Percentiles rank a stretch among this genome's conserved stretches.
These are phyloP conservation scores for Drosophila lacteicornis DNA, from an alignment of 1,140 invertebrate species.

Conservation along the genomic window DNA sequence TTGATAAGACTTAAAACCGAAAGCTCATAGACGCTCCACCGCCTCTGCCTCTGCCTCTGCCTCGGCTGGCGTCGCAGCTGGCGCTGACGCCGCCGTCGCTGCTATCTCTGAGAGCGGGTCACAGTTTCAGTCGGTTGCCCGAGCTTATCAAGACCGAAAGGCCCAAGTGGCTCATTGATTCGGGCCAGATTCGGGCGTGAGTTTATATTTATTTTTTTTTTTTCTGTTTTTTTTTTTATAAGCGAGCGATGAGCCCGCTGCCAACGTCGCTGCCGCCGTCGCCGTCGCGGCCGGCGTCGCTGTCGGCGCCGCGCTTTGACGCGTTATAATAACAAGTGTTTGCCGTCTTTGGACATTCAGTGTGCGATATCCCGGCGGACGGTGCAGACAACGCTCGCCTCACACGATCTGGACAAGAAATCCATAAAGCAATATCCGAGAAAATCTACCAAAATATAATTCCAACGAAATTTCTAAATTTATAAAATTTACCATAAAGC, in stretches of 20 bases:
- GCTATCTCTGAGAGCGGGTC: conserved; percentile 40
- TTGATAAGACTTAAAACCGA: conserved; percentile 33
- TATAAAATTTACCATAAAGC: not conserved
- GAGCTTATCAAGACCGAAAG: conserved; percentile 39
- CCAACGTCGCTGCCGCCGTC: conserved; percentile 11
- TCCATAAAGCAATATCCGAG: conserved; percentile 1
- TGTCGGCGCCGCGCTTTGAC: conserved; percentile 71
- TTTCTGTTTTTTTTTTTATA: conserved; percentile 2
- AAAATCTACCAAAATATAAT: not conserved
- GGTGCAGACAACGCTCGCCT: conserved; percentile 70
- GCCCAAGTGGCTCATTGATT: conserved; percentile 56
- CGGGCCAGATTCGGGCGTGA: conserved; percentile 45
- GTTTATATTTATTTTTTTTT: conserved; percentile 1
- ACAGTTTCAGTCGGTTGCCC: conserved; percentile 7
- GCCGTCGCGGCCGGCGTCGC: conserved; percentile 16
- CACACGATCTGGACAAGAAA: conserved; percentile 27
- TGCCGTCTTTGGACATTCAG: conserved; percentile 83
- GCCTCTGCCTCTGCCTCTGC: conserved; percentile 17
- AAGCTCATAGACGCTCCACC: conserved; percentile 36
- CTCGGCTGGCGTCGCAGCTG: conserved; percentile 17
- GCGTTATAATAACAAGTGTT: conserved; percentile 84
- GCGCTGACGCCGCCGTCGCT: conserved; percentile 4
- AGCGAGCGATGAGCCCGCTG: conserved; percentile 38
- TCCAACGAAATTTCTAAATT: not conserved
- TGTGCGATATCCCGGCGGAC: conserved; percentile 81